These are phyloP conservation scores for Ectemnius lituratus DNA, from an alignment of 2,888 invertebrate genomes.

Conservation along the genomic window DNA sequence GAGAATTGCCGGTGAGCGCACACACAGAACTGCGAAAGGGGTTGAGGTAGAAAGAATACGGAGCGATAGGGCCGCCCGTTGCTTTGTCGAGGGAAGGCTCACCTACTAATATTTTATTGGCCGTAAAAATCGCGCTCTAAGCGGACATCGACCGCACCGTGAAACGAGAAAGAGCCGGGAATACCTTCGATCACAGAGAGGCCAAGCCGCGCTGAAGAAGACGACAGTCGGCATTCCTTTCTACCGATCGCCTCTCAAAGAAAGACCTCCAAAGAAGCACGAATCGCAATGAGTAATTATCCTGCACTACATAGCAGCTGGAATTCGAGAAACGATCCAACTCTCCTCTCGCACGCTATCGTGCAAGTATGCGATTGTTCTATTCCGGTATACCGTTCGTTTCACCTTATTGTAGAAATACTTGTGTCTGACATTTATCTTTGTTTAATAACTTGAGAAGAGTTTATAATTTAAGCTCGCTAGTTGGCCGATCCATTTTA, in stretches of 20 bases:
- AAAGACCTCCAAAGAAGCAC: constrained; percentile 4
- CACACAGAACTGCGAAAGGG: constrained; percentile 17
- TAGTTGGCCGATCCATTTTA: no score
- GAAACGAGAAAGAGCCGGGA: constrained; percentile 26
- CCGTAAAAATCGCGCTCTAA: constrained; percentile 67
- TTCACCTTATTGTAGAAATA: no score
- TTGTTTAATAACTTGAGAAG: no score
- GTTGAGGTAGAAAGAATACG: constrained; percentile 29
- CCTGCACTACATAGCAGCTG: constrained; percentile 8
- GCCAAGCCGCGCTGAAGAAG: constrained; percentile 20
- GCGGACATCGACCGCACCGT: constrained; percentile 22
- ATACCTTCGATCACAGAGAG: constrained; percentile 20
- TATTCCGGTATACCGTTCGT: no score
- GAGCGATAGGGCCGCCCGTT: background rate
- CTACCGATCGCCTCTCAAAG: constrained; percentile 6
- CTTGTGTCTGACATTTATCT: no score
- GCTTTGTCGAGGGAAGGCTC: constrained; percentile 41
- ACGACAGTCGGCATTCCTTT: constrained; percentile 14
- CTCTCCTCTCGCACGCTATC: no score
- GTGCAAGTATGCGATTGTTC: no score
- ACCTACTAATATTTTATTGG: constrained; percentile 74
- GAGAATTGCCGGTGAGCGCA: constrained; percentile 28
- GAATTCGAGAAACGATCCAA: background rate
- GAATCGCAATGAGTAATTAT: constrained; percentile 8
- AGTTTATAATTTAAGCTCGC: no score